These are phyloP conservation scores for Rugalucina vietnamica DNA, from an alignment of 2,888 invertebrate genomes.

Conservation along the genomic window DNA sequence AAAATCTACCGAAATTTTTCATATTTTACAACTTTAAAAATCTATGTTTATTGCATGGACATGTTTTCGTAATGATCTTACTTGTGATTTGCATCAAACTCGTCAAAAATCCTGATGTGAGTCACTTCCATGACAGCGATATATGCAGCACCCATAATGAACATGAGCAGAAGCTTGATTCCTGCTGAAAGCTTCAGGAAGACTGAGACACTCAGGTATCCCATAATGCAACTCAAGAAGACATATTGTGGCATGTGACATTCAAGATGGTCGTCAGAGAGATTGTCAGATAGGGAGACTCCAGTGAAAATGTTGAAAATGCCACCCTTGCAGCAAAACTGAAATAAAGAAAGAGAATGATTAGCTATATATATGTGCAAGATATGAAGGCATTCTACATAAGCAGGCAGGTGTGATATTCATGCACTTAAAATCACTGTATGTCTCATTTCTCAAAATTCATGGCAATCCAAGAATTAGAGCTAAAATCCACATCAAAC, in stretches of 20 bases:
- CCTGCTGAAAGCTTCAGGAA: conserved; percentile 93
- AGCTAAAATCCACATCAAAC: too few species aligned
- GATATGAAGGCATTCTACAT: background rate
- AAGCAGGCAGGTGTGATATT: too few species aligned
- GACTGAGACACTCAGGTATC: conserved; percentile 93
- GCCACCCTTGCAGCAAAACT: conserved; percentile 82
- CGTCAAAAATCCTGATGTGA: conserved; percentile 91
- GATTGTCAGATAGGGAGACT: conserved; percentile 58
- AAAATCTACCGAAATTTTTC: too few species aligned
- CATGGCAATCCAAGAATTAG: too few species aligned
- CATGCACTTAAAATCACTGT: too few species aligned
- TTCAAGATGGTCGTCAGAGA: conserved; percentile 87
- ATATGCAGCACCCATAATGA: conserved; percentile 91
- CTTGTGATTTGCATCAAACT: conserved; percentile 88
- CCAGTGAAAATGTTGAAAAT: conserved; percentile 71
- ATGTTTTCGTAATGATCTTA: conserved; percentile 66
- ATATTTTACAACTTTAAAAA: too few species aligned
- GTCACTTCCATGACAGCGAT: conserved; percentile 92
- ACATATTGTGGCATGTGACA: conserved; percentile 91
- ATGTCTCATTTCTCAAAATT: too few species aligned
- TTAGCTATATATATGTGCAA: too few species aligned
- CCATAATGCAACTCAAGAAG: conserved; percentile 92
- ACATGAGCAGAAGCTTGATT: conserved; percentile 91
- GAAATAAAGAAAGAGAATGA: conserved; percentile 43
- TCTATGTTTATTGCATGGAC: too few species aligned